Evolutionary conservation across 2,888 invertebrate genomes (phyloP), one percentile per base, ranked within the genome.

Genomic region (Drosophila lutescens): DNA sequence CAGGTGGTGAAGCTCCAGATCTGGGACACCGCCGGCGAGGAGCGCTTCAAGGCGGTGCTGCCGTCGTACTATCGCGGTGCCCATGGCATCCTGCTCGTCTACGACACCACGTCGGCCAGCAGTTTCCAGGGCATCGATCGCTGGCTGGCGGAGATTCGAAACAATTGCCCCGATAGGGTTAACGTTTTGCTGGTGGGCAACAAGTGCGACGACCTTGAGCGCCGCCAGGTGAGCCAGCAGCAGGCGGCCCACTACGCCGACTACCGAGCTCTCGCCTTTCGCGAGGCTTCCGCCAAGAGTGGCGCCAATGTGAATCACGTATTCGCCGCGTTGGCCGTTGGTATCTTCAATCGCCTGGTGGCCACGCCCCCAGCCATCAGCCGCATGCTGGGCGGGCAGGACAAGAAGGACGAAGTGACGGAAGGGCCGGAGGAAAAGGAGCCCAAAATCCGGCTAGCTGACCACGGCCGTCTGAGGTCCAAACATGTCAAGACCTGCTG

Each of bases 131-230:
- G 98, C 93, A 98, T 99, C 78, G 98, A 98, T 57, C 98, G 98
- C 93, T 99, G 99, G 99, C 98, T 99, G 90, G 98, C 98, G 91
- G 99, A 99, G 93, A 98, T 99, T 54, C 98, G 98, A 84, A 98
- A 98, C 93, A 94, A 98, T 89, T 98, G 98, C 68, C 97, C 96
- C 88, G 98, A 98, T 93, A 6, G 3, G 30, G 98, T 99, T 65
- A 98, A 98, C 92, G 98, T 99, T 83, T 98, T 99, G 98, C 94
- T 99, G 91, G 98, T 99, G 82, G 99, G 99, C 89, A 99, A 99
- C 94, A 99, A 99, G 94, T 99, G 98, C 80, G 99, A 99, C 93
- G 94, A 98, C 89, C 97, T 98, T 74, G 98, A 98, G 93, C 97
- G 98, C 93, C 94, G 98, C 93, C 98, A 96, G 94, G 98, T 99